Percentiles rank a stretch among this genome's conserved stretches.
These are phyloP conservation scores for Parasteatoda tepidariorum DNA, from an alignment of 1,140 invertebrate genomes.

Conservation along the genomic window DNA sequence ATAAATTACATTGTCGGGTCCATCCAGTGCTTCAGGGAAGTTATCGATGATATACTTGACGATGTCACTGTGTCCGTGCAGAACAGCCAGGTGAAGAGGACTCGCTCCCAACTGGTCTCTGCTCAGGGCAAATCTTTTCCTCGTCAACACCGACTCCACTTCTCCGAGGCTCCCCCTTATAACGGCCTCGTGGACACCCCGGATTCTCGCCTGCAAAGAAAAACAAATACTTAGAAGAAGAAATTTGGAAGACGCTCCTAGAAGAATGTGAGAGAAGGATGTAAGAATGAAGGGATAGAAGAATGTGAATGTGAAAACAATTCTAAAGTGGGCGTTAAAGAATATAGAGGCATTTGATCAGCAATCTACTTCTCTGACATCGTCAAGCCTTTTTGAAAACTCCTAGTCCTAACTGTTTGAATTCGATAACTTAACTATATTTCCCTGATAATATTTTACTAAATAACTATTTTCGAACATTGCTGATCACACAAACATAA, in stretches of 20 bases:
- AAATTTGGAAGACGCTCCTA: neutral
- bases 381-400: too few species aligned
- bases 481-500: too few species aligned
- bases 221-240: neutral
- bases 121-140: slow-evolving; percentile 90
- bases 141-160: slow-evolving; percentile 85
- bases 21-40: slow-evolving; percentile 73
- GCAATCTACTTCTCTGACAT: too few species aligned
- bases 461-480: too few species aligned
- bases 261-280: neutral
- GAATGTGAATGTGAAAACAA: neutral
- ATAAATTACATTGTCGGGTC: slow-evolving; percentile 80
- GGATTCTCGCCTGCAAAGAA: slow-evolving; percentile 83
- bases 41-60: slow-evolving; percentile 71
- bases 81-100: slow-evolving; percentile 90
- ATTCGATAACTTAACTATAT: too few species aligned
- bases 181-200: slow-evolving; percentile 85
- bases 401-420: too few species aligned
- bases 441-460: too few species aligned
- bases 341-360: too few species aligned
- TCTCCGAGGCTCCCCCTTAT: slow-evolving; percentile 85
- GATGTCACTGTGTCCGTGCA: slow-evolving; percentile 94
- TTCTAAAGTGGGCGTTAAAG: neutral
- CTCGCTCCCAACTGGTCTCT: slow-evolving; percentile 88
- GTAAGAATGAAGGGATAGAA: neutral